A percentile compares a stretch with the other conserved stretches of the same genome.
Conservation (phyloP, 2,888 invertebrate genomes). For the Choristoneura rosaceana region DNA sequence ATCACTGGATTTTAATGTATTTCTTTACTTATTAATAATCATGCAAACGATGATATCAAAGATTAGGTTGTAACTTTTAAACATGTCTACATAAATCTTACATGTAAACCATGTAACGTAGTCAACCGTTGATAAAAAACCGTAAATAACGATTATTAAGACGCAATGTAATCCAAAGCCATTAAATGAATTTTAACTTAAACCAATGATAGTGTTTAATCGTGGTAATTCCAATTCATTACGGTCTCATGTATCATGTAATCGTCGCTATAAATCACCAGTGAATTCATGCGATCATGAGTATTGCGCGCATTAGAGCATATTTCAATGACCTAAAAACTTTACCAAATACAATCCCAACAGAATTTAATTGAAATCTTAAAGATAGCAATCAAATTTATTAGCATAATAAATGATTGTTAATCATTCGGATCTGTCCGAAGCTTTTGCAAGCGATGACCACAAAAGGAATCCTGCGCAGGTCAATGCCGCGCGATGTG, state of each 20-base stretch:
- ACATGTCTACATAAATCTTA: not conserved
- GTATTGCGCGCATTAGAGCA: conserved; percentile 19
- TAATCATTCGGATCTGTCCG: conserved; percentile 37
- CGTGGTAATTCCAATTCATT: conserved; percentile 21
- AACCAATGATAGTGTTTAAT: conserved; percentile 4
- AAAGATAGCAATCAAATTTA: conserved; percentile 37
- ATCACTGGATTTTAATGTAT: not conserved
- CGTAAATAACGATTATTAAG: not conserved
- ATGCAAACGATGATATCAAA: not conserved
- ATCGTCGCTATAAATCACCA: conserved; percentile 22
- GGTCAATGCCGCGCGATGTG: conserved; percentile 41
- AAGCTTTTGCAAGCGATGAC: conserved; percentile 39
- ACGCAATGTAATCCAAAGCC: not conserved
- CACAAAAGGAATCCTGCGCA: conserved; percentile 40
- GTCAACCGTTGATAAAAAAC: not conserved
- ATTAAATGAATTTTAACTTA: not conserved
- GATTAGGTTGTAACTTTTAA: not conserved
- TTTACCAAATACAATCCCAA: conserved; percentile 22
- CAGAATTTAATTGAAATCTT: conserved; percentile 30
- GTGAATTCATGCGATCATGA: conserved; percentile 7
- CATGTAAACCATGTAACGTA: not conserved
- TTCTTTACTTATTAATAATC: not conserved
- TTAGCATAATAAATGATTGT: conserved; percentile 38
- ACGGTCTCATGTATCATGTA: conserved; percentile 13
- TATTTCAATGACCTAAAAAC: conserved; percentile 42